Evolutionary conservation across 1,140 invertebrate species (phyloP), one percentile per base, ranked within the genome.

Genomic region (Gonioctena quinquepunctata): DNA sequence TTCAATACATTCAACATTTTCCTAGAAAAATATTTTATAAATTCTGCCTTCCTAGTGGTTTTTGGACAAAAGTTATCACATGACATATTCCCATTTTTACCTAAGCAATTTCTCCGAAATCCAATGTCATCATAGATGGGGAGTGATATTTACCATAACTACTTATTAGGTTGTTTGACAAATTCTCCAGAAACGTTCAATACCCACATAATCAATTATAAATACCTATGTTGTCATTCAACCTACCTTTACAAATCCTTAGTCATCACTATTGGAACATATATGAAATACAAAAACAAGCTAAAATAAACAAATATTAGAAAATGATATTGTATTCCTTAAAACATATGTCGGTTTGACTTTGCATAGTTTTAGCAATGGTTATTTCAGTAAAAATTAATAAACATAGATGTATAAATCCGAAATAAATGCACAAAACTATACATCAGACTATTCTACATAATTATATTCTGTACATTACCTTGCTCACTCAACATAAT

Each of bases 221-320:
- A 42, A 42, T 13, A 42, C 33, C 33, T 13, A 13, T 42, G 11
- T n/a, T 42, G 11, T 42, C 16, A 3, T 13, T 42, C 33, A 42
- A 42, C 33, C 33, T 42, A 42, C 33, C 33, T 42, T 42, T 0
- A 42, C 13, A 3, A 42, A 4, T 42, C 33, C 33, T n/a, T n/a
- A n/a, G n/a, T n/a, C n/a, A n/a, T n/a, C n/a, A n/a, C n/a, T n/a
- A n/a, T n/a, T n/a, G n/a, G n/a, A n/a, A n/a, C n/a, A n/a, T 42
- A 42, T 42, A 42, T 13, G 11, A n/a, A 42, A 54, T 18, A 54
- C 13, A 54, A 54, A 16, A 8, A 54, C 11, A 54, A 18, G 52
- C 52, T 54, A 54, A 54, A 54, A 54, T 54, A 54, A 54, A 54
- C 22, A 54, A 18, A 54, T 23, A 54, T 54, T 54, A 54, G 52